Conservation (phyloP, 2,888 invertebrate species). For the Herminia tarsipennalis region DNA sequence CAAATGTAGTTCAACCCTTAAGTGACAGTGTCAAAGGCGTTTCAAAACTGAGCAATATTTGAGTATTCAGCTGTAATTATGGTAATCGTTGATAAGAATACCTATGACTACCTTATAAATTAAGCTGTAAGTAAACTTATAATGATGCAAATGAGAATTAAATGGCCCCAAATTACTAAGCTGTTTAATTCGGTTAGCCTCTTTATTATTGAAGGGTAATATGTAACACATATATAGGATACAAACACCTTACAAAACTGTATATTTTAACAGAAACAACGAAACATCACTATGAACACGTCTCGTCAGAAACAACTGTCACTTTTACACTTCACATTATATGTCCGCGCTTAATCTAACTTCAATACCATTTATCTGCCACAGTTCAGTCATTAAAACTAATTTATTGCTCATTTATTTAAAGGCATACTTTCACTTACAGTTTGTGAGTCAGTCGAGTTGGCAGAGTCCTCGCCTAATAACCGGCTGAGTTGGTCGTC, state of each 20-base stretch:
- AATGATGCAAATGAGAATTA: conserved; percentile 17
- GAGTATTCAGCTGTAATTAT: no score
- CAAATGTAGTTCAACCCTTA: no score
- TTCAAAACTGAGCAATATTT: no score
- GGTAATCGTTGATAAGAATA: no score
- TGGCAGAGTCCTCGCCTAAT: conserved; percentile 70
- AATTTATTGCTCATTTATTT: conserved; percentile 70
- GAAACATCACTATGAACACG: conserved; percentile 47
- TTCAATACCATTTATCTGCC: conserved; percentile 51
- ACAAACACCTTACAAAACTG: conserved; percentile 50
- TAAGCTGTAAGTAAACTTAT: conserved; percentile 5
- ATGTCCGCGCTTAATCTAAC: conserved; percentile 54
- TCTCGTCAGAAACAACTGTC: conserved; percentile 35
- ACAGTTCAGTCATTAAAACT: conserved; percentile 44
- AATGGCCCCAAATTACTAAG: conserved; percentile 32
- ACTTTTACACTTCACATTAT: conserved; percentile 59
- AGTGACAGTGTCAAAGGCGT: no score
- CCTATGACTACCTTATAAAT: no score
- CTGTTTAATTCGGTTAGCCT: conserved; percentile 44
- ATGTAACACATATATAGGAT: conserved; percentile 45
- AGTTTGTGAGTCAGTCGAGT: conserved; percentile 69
- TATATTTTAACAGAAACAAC: conserved; percentile 47
- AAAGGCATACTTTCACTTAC: conserved; percentile 75
- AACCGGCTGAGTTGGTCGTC: conserved; percentile 71
- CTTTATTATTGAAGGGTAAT: conserved; percentile 42